Conservation (phyloP, 2,888 invertebrate genomes). For the Trachelus stipa region DNA sequence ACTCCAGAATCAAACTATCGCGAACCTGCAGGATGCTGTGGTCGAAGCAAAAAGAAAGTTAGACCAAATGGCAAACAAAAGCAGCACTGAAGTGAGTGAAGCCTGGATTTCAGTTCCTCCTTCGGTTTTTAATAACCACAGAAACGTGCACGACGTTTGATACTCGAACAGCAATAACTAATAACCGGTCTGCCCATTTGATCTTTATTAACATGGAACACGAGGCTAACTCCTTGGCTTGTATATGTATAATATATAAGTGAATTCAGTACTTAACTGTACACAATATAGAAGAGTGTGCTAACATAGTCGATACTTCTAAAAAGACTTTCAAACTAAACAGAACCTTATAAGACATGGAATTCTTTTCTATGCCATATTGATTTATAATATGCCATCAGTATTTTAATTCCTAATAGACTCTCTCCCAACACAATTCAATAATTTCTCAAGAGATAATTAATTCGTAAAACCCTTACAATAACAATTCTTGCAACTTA, state of each 20-base stretch:
- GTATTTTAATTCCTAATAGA: background rate
- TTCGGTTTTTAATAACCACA: constrained; percentile 52
- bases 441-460: background rate
- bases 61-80: constrained; percentile 57
- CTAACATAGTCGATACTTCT: background rate
- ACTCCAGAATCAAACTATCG: constrained; percentile 60
- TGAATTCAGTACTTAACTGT: background rate
- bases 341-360: background rate
- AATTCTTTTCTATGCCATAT: background rate
- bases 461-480: background rate
- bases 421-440: background rate
- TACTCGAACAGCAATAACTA: constrained; percentile 23
- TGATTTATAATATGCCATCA: background rate
- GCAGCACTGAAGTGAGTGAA: constrained; percentile 60
- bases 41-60: constrained; percentile 59
- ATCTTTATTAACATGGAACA: background rate
- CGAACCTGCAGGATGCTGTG: constrained; percentile 58
- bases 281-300: background rate
- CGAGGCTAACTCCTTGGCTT: background rate
- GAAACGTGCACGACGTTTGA: constrained; percentile 64
- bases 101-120: constrained; percentile 57
- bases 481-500: background rate
- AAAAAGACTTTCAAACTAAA: background rate
- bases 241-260: background rate
- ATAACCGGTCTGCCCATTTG: background rate